Percentiles rank a stretch among this genome's conserved stretches.
phyloP scores from a whole-genome alignment of 2,113 vertebrate genomes.

The Tachycineta bicolor region DNA sequence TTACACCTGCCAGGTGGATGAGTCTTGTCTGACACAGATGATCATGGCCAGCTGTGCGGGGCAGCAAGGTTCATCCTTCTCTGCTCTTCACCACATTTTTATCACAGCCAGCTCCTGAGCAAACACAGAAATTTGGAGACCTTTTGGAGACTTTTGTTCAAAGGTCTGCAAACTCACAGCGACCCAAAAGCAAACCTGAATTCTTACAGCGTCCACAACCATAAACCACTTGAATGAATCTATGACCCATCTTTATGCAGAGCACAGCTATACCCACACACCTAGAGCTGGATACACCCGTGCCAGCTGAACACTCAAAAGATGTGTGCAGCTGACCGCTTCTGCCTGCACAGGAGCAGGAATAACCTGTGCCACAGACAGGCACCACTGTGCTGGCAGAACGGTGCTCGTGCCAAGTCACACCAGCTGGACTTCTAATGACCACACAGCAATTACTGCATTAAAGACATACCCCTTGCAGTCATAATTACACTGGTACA shows the following conservation, averaged over 20 bases:
- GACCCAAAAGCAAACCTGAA: background rate
- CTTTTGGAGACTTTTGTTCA: background rate
- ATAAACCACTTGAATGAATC: background rate
- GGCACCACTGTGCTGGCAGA: background rate
- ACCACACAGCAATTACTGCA: background rate
- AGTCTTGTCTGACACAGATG: accelerated
- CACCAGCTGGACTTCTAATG: background rate
- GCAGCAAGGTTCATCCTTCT: background rate
- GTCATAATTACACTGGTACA: background rate
- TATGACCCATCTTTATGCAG: background rate
- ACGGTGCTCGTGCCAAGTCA: background rate
- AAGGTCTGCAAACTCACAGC: background rate
- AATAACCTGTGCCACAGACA: background rate
- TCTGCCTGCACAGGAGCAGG: background rate
- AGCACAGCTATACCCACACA: background rate
- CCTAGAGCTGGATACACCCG: background rate
- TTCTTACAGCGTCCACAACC: background rate
- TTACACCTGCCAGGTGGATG: background rate
- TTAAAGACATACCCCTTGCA: background rate
- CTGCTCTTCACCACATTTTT: background rate
- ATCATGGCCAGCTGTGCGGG: background rate
- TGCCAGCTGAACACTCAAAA: background rate
- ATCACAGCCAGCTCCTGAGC: background rate
- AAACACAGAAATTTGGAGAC: background rate
- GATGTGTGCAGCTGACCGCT: background rate